A percentile compares a stretch with the other conserved stretches of the same genome.
Evolutionary conservation across 1,140 invertebrate species (phyloP).

Genomic region (Leptoteleia sp.): DNA sequence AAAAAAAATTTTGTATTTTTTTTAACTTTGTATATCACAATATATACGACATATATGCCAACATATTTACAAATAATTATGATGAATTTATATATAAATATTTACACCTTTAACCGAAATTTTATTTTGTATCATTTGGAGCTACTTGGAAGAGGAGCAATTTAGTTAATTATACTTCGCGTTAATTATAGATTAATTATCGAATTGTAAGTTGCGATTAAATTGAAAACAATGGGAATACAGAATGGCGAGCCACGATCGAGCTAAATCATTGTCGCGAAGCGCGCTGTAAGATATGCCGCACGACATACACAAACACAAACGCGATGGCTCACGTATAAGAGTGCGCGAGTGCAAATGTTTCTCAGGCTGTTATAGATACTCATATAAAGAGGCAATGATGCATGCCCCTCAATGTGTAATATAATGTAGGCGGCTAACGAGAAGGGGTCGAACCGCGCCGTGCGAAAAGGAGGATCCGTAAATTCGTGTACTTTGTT

Average conservation of each 20-base stretch:
- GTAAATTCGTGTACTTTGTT: conserved; percentile 72
- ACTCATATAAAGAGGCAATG: conserved; percentile 78
- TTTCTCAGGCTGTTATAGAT: conserved; percentile 79
- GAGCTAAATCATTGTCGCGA: conserved; percentile 58
- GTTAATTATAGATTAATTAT: conserved; percentile 59
- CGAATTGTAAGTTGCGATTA: conserved; percentile 36
- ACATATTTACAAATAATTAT: too few species aligned
- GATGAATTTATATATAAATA: too few species aligned
- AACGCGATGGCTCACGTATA: conserved; percentile 8
- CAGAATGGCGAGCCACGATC: conserved; percentile 39
- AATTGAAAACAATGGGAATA: conserved; percentile 60
- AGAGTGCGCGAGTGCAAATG: conserved; percentile 75
- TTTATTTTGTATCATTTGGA: too few species aligned
- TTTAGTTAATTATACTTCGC: too few species aligned
- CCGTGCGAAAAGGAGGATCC: conserved; percentile 73
- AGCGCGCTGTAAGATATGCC: conserved; percentile 47
- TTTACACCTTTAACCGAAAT: too few species aligned
- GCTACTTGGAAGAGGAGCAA: too few species aligned
- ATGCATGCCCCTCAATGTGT: conserved; percentile 78
- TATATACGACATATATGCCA: too few species aligned
- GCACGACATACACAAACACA: conserved; percentile 45
- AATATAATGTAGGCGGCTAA: conserved; percentile 81
- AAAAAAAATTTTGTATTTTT: too few species aligned
- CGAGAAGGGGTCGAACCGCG: conserved; percentile 74
- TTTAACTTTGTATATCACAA: too few species aligned